These are phyloP conservation scores for Archips xylosteana DNA, from an alignment of 2,888 invertebrate species.

Conservation along the genomic window DNA sequence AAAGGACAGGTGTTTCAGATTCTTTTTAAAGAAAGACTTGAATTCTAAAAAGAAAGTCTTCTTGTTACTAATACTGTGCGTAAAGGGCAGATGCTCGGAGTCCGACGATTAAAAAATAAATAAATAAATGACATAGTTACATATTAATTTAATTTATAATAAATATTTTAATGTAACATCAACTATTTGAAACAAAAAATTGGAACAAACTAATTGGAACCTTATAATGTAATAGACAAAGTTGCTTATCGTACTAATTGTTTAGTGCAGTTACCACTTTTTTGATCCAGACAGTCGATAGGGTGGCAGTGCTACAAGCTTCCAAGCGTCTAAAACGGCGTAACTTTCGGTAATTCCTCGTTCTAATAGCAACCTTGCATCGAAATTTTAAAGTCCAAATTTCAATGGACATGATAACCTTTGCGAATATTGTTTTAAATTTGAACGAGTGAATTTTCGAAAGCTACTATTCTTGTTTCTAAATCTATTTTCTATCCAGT, in stretches of 20 bases:
- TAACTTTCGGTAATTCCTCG: background rate
- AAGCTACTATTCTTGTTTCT: constrained; percentile 2
- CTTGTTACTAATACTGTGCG: background rate
- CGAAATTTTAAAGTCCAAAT: background rate
- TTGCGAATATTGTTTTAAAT: background rate
- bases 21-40: background rate
- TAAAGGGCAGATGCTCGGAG: background rate
- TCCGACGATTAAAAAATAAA: constrained; percentile 5
- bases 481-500: background rate
- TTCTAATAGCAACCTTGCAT: background rate
- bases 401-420: background rate
- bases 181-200: constrained; percentile 7
- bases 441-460: background rate
- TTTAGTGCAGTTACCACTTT: background rate
- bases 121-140: background rate
- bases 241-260: constrained; percentile 1
- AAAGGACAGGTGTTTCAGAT: background rate
- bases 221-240: background rate
- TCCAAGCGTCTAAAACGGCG: constrained; percentile 26
- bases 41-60: no score
- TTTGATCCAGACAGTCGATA: constrained; percentile 17
- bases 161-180: constrained; percentile 1
- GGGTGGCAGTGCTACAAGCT: constrained; percentile 32
- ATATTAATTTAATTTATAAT: constrained; percentile 2
- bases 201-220: constrained; percentile 1